These are phyloP conservation scores for Chrysemys picta DNA, from an alignment of 2,113 vertebrate genomes.

Conservation along the genomic window DNA sequence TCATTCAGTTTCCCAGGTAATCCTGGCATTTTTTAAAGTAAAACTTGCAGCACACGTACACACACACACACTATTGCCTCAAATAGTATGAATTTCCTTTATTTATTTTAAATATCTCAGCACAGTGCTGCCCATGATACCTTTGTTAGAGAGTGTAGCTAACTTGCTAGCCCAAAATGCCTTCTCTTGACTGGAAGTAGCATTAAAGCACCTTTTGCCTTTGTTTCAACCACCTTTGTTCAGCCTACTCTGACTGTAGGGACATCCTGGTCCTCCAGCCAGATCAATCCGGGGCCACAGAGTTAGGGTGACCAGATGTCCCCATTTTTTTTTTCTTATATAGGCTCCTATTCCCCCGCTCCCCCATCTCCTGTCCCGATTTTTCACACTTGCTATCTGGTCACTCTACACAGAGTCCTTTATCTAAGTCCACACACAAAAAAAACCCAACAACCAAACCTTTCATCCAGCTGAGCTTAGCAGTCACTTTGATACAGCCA, in stretches of 20 bases:
- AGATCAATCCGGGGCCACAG: neutral
- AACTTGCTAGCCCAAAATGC: neutral
- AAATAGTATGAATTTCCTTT: neutral
- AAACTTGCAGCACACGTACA: neutral
- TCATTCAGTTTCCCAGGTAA: neutral
- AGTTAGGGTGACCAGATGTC: no score
- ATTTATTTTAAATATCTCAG: neutral
- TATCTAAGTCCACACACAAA: neutral
- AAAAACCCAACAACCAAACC: neutral
- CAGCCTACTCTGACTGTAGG: neutral
- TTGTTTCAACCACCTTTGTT: neutral
- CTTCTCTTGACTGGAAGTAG: neutral
- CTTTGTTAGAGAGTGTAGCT: neutral
- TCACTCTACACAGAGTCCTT: neutral
- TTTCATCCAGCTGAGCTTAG: neutral
- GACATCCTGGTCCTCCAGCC: neutral
- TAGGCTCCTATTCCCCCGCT: no score
- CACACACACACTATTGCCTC: neutral
- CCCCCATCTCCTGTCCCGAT: no score
- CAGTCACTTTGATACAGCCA: neutral
- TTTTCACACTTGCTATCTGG: no score
- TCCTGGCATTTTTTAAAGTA: neutral
- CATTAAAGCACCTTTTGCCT: neutral
- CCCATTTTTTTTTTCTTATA: no score
- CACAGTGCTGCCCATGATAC: neutral